These are phyloP conservation scores for Phacellophora camtschatica DNA, from an alignment of 30 jellyfish, hydroid and myxozoan genomes.

Conservation along the genomic window DNA sequence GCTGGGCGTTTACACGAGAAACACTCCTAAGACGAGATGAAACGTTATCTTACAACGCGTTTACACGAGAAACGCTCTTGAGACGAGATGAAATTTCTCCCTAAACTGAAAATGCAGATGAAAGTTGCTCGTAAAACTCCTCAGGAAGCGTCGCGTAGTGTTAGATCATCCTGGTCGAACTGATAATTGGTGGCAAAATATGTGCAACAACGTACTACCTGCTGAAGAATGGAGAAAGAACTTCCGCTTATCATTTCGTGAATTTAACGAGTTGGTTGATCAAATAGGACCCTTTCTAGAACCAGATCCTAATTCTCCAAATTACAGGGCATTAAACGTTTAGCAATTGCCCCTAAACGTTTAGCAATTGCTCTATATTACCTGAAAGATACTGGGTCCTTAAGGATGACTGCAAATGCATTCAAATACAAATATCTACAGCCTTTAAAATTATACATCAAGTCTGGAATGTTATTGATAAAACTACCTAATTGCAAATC, in stretches of 20 bases:
- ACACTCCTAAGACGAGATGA: no score
- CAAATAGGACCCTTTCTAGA: constrained; percentile 8
- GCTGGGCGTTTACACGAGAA: no score
- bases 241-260: constrained; percentile 16
- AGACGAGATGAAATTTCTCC: constrained; percentile 6
- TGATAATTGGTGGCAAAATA: constrained; percentile 15
- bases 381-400: constrained; percentile 57
- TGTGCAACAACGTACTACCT: neutral
- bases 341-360: constrained; percentile 15
- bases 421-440: constrained; percentile 18
- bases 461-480: constrained; percentile 35
- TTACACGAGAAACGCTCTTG: neutral
- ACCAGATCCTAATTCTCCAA: constrained; percentile 31
- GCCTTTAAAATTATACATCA: constrained; percentile 15
- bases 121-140: constrained; percentile 29
- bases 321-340: constrained; percentile 12
- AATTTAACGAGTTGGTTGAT: constrained; percentile 12
- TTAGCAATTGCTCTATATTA: constrained; percentile 37
- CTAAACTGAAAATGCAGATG: constrained; percentile 7
- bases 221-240: neutral
- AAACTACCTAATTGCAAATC: neutral
- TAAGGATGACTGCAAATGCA: constrained; percentile 62
- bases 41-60: neutral
- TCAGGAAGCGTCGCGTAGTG: constrained; percentile 14
- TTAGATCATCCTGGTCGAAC: constrained; percentile 2